Percentiles rank a stretch among this genome's conserved stretches.
Evolutionary conservation across 2,113 vertebrate genomes (phyloP).

Genomic region (Chaetops frenatus): DNA sequence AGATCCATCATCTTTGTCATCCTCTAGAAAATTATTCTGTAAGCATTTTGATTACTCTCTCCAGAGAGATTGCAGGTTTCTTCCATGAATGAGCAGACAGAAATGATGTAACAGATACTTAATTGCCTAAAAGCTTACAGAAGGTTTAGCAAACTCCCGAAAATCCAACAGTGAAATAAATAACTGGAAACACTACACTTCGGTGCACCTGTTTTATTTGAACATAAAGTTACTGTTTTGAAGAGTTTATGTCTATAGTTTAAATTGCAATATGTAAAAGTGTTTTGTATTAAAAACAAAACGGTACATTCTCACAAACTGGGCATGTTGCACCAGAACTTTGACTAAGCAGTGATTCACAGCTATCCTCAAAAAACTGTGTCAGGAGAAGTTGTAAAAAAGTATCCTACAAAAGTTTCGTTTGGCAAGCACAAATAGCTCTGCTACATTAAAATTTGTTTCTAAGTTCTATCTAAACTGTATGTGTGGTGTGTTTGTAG

Average conservation of each 20-base stretch:
- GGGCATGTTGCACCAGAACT: background rate
- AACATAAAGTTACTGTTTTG: background rate
- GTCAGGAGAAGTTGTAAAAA: background rate
- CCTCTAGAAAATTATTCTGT: background rate
- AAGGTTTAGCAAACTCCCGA: background rate
- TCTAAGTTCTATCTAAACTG: constrained; percentile 19
- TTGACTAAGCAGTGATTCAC: background rate
- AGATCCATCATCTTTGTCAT: background rate
- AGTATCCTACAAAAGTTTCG: constrained; percentile 5
- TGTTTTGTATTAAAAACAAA: background rate
- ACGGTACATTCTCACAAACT: background rate
- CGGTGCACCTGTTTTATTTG: constrained; percentile 14
- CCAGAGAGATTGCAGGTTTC: background rate
- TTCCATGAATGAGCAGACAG: background rate
- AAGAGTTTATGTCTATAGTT: background rate
- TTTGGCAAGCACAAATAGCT: constrained; percentile 19
- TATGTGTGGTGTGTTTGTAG: constrained; percentile 7
- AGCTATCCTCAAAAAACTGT: background rate
- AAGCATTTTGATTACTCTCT: background rate
- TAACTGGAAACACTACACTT: background rate
- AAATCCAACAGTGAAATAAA: background rate
- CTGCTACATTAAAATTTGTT: constrained; percentile 7
- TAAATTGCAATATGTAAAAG: background rate
- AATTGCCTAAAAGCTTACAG: background rate
- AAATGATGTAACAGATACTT: background rate